Evolutionary conservation across 2,797 vertebrate species (phyloP).

Genomic region (Pangasius sanitwongsei): DNA sequence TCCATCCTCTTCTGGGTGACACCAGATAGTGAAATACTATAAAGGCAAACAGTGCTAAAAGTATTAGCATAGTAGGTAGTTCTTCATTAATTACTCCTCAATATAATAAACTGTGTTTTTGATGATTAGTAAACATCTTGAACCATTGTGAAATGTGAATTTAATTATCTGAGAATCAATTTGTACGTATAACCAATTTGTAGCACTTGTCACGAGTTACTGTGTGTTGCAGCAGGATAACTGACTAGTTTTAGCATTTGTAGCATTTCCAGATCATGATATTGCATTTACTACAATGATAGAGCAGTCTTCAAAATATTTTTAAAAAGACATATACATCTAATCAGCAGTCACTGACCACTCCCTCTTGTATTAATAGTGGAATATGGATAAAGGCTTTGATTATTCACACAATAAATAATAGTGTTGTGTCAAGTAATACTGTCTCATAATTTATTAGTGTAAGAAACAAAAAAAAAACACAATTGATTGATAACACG

Average conservation of each 20-base stretch:
- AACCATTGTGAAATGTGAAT: neutral
- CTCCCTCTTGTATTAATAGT: neutral
- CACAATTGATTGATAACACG: neutral
- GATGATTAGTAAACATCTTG: neutral
- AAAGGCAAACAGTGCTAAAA: neutral
- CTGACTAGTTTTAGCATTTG: neutral
- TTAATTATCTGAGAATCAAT: neutral
- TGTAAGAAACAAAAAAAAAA: neutral
- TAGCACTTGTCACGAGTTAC: neutral
- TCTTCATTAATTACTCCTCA: neutral
- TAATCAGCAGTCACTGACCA: neutral
- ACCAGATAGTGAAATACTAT: neutral
- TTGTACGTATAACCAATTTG: neutral
- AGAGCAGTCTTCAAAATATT: neutral
- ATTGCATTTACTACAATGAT: neutral
- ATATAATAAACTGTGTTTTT: neutral
- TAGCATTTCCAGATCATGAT: constrained; percentile 2
- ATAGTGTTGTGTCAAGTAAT: neutral
- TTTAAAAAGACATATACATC: neutral
- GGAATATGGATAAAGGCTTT: neutral
- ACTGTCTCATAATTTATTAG: neutral
- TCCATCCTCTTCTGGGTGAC: neutral
- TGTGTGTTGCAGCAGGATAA: neutral
- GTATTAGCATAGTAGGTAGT: neutral
- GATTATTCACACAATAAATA: neutral